Evolutionary conservation across 2,797 vertebrate species (phyloP).

Genomic region (Cyprinodon diabolis): DNA sequence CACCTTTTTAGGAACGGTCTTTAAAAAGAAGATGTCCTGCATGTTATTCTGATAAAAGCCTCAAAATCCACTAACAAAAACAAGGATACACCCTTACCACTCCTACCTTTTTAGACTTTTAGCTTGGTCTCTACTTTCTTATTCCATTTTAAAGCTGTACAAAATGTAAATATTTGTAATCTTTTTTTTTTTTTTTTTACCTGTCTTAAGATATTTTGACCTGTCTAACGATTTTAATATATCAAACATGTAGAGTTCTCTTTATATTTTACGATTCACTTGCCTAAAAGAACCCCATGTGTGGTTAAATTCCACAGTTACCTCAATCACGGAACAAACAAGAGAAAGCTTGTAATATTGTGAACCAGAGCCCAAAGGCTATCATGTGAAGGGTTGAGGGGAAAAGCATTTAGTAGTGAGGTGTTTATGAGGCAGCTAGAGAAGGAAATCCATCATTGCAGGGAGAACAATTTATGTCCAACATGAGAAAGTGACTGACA

Average conservation of each 20-base stretch:
- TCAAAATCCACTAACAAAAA: no score
- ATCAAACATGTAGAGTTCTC: not conserved
- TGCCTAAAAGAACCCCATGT: not conserved
- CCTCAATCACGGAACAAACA: constrained; percentile 69
- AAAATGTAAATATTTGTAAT: not conserved
- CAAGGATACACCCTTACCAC: no score
- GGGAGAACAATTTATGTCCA: constrained; percentile 65
- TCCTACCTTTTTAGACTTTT: no score
- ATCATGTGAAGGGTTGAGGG: constrained; percentile 39
- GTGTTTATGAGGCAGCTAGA: constrained; percentile 72
- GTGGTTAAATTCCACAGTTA: constrained; percentile 50
- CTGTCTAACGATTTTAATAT: not conserved
- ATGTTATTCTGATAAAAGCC: no score
- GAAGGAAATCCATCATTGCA: constrained; percentile 74
- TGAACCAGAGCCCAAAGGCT: constrained; percentile 63
- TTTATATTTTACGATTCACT: no score
- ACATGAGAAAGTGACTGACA: constrained; percentile 64
- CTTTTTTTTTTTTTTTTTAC: no score
- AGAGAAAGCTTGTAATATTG: constrained; percentile 75
- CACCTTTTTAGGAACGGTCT: not conserved
- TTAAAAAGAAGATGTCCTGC: not conserved
- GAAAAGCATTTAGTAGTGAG: constrained; percentile 45
- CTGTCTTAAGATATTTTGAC: not conserved
- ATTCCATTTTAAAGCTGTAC: not conserved
- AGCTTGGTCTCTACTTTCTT: not conserved